Evolutionary conservation across 2,797 vertebrate species (phyloP).

Genomic region (Pelobates cultripes): DNA sequence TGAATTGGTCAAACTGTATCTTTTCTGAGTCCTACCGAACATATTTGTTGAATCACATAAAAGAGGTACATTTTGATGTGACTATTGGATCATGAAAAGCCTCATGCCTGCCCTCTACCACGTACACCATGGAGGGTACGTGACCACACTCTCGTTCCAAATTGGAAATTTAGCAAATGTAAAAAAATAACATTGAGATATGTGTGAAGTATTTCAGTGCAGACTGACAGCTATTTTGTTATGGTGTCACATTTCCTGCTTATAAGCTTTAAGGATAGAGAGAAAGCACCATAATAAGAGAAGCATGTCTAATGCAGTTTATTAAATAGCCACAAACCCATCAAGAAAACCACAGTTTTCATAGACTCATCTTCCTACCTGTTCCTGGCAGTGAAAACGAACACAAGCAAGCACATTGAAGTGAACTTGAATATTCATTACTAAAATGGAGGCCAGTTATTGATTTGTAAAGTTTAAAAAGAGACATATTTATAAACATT

Average conservation of each 20-base stretch:
- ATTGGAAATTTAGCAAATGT: background rate
- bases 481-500: no score
- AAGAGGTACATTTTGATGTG: no score
- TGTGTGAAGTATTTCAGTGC: background rate
- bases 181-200: background rate
- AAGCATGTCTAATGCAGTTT: constrained; percentile 5
- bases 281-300: constrained; percentile 5
- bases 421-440: no score
- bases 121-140: no score
- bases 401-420: background rate
- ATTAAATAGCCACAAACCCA: constrained; percentile 18
- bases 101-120: no score
- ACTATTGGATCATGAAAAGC: no score
- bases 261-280: constrained; percentile 14
- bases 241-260: constrained; percentile 23
- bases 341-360: background rate
- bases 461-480: no score
- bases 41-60: no score
- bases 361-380: background rate
- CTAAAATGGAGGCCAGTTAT: no score
- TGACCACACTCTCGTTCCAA: no score
- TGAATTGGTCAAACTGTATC: no score
- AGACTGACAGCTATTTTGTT: background rate
- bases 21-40: no score
- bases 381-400: background rate